Evolutionary conservation across 2,113 vertebrate genomes (phyloP), one percentile per base, ranked within the genome.

Genomic region (Rhineura floridana): DNA sequence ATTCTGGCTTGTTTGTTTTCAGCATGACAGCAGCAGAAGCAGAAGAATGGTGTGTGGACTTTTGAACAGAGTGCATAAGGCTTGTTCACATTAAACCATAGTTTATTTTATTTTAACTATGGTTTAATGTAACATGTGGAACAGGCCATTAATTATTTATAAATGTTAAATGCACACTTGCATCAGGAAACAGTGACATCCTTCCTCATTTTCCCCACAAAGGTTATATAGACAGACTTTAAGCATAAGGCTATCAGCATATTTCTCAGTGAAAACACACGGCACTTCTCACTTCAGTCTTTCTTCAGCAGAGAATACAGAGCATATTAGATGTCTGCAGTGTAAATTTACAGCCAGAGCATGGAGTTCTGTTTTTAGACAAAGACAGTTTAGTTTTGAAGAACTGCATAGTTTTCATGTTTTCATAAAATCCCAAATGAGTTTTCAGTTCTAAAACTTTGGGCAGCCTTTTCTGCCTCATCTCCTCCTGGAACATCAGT

Each of bases 391-490:
- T 50, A 73, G 48, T 42, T 63, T 85, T 86, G 8, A 82, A 48
- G 3, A 3, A 78, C 1, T 0, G 0, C 9, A 7, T 23, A 89
- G 82, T 75, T 72, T n/a, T 87, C 0, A 48, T 55, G 0, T 52
- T 62, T 87, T 81, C 39, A 4, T 87, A 90, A 93, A 87, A 69
- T 44, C 46, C 67, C 76, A 42, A 75, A 17, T 7, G 42, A 72
- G 30, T 25, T 89, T 90, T 88, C 59, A 55, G 6, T 89, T 90
- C 85, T 87, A 83, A 67, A 50, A 42, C 59, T 88, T 88, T 30
- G n/a, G 0, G 81, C 91, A 7, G 0, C 21, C 44, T 21, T 85
- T 89, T 87, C 85, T 87, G 86, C 62, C 87, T 83, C 59, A 87
- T 63, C 88, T 78, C 6, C 1, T 78, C 76, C n/a, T 84, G 19